Base-by-base conservation (phyloP, 2,113 vertebrate species). In the Gracilinanus agilis region DNA sequence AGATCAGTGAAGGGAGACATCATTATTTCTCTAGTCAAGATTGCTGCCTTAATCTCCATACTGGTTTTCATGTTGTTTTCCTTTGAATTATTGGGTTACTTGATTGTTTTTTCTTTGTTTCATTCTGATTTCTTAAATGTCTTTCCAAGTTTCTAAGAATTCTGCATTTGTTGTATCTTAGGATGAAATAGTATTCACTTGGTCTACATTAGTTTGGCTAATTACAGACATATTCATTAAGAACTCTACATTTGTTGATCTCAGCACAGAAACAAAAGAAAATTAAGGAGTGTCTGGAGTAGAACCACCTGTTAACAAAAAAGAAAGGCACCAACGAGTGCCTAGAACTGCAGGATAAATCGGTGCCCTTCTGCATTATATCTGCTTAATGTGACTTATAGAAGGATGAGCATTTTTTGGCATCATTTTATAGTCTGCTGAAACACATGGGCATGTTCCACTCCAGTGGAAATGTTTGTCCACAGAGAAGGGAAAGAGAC, bases 391-490 rank as follows among this genome's bases (percentile, higher is more conserved):
- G 8, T n/a, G 0, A 16, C 44, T 29, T 53, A 91, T 49, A 49
- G 34, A 90, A 40, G 67, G 58, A 54, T 0, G 3, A 90, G 53
- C 24, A 1, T 27, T 34, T n/a, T 13, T 3, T 5, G 9, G 92
- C 27, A 9, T 49, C 24, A 0, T 44, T 55, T 55, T n/a, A 0
- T 0, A 5, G 10, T 89, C 89, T 75, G n/a, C 8, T 7, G 55
- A 44, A 11, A 0, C 7, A 0, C 89, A 0, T 49, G 91, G 89
- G 12, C 13, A 21, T 23, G 16, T n/a, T 55, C 54, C 54, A 55
- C 54, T 54, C 53, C 12, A 25, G 9, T 54, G 90, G 54, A 91
- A 56, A 44, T 3, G 11, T 88, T 92, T 44, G 9, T 6, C 92
- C 90, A 0, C 16, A 23, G 67, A 34, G 13, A n/a, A 34, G 93